Conservation (phyloP, 2,113 vertebrate genomes). For the Pycnonotus jocosus region DNA sequence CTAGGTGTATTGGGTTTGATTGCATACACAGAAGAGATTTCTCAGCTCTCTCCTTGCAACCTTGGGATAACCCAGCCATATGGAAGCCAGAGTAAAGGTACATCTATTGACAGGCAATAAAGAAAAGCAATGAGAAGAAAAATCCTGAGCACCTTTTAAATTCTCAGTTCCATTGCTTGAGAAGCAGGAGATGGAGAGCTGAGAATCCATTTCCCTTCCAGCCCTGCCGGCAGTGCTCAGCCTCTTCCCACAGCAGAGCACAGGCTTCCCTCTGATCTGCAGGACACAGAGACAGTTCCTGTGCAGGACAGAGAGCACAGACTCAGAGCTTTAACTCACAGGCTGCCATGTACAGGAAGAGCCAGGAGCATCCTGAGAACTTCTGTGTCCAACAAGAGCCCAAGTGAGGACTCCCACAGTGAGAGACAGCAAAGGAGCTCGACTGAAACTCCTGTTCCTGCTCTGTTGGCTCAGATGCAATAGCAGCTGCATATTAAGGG, state of each 20-base stretch:
- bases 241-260: not conserved
- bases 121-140: not conserved
- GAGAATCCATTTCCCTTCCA: not conserved
- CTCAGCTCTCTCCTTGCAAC: not conserved
- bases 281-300: not conserved
- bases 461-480: not conserved
- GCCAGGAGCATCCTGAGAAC: not conserved
- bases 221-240: not conserved
- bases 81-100: not conserved
- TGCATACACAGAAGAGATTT: not conserved
- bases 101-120: not conserved
- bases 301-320: not conserved
- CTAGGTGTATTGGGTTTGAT: not conserved
- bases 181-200: not conserved
- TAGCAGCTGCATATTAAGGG: not conserved
- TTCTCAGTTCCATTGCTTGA: not conserved
- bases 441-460: accelerated
- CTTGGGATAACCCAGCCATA: not conserved
- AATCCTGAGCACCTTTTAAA: not conserved
- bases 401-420: not conserved
- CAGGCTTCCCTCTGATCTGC: not conserved
- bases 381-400: not conserved
- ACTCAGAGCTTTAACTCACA: not conserved
- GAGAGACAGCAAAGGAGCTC: not conserved
- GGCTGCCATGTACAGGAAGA: not conserved